Evolutionary conservation across 1,140 invertebrate genomes (phyloP), one percentile per base, ranked within the genome.

Genomic region (Latrodectus geometricus): DNA sequence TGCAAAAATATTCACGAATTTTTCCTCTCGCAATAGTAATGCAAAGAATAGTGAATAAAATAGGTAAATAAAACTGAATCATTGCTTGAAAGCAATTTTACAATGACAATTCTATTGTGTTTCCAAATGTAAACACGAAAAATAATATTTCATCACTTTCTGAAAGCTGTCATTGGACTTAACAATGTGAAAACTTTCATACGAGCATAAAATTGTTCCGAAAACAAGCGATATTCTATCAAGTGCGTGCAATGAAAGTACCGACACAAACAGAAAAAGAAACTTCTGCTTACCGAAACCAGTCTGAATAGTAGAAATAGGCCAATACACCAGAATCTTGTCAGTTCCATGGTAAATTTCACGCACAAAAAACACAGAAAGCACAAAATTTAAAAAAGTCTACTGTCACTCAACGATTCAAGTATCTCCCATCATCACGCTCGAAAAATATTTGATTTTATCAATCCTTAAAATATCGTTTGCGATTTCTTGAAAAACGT

Each of bases 221-320:
- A n/a, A 65, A 61, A 48, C 54, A 78, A 66, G 17, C 17, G 3
- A 50, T 76, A 69, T 68, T 21, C 61, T n/a, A 20, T 35, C 65
- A 69, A 50, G 9, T 81, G 79, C 79, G 79, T 70, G 77, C 65
- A 12, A 70, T 48, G 52, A 70, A 21, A n/a, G 21, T 69, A 69
- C 79, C 54, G 35, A n/a, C 21, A 76, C 12, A 84, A 76, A 9
- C 56, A 73, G 48, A 66, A 76, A n/a, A 84, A 84, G 73, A 54
- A 35, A 84, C 49, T 61, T 75, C 72, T 52, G 74, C 82, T 84
- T 66, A 84, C 82, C 72, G 73, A 84, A 84, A 84, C 82, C 82
- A 84, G 82, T 84, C 82, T 76, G 61, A 84, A 76, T 50, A 84
- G 72, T 17, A 84, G 82, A 84, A 84, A 65, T 84, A 84, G 82